Evolutionary conservation across 2,113 vertebrate species (phyloP), one percentile per base, ranked within the genome.

Genomic region (Oncorhynchus keta): DNA sequence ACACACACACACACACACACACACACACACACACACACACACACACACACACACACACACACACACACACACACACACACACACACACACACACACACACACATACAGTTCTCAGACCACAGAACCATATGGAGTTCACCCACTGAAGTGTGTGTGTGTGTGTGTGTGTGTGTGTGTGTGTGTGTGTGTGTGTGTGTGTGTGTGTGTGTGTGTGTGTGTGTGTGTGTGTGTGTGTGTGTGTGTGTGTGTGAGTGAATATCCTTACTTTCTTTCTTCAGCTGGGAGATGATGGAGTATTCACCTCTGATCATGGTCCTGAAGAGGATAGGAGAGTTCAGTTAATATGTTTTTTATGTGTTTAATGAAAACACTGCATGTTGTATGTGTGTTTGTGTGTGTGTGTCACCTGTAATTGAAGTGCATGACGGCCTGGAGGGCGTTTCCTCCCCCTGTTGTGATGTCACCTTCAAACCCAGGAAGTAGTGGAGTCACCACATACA

Each of bases 391-490:
- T 32, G 30, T 32, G 32, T 49, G 3, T 30, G 55, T 11, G n/a
- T 61, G 70, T 78, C 79, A 99, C 98, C 98, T 98, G 95, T 96
- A 97, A 92, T 99, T 99, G 90, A 97, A 99, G 91, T 99, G 98
- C 98, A 99, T 98, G 62, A 99, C 95, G 0, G 97, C 97, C 88
- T 99, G 98, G 18, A 99, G 88, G 0, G 98, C 96, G 0, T 91
- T 98, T 2, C 98, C 97, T 77, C 98, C 98, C 0, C 98, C 98
- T 0, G 97, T 99, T 0, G 95, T 96, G 85, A 99, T 99, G 91
- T 99, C 98, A 11, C 97, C 98, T 85, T 99, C 98, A 4, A 99
- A 99, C 0, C 98, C 98, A 0, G 98, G 98, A 78, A 99, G 93
- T 85, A 99, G 92, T 0, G 98, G 98, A 39, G 95, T 97, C 86